A percentile compares a stretch with the other conserved stretches of the same genome.
phyloP scores from a whole-genome alignment of 2,113 vertebrate species.

The Syrmaticus mikado region DNA sequence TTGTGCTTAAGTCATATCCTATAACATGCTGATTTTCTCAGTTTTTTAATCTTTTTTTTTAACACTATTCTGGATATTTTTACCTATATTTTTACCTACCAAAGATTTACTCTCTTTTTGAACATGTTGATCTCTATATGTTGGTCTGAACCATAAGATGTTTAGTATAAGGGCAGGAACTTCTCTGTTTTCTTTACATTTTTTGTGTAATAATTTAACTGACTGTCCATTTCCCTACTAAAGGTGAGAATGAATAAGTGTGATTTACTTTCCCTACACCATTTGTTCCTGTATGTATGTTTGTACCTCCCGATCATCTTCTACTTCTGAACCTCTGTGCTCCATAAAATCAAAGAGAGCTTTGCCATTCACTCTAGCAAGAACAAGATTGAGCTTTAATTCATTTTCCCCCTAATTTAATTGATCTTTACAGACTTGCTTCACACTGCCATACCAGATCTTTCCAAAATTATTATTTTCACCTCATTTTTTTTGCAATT shows the following conservation, averaged over 20 bases:
- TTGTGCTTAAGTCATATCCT: background rate
- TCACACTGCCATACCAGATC: background rate
- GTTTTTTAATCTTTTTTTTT: background rate
- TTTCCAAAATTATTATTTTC: constrained; percentile 5
- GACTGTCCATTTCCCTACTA: background rate
- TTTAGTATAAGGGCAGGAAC: background rate
- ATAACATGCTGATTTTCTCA: background rate
- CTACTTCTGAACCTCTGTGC: background rate
- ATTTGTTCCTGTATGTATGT: background rate
- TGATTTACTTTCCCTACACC: background rate
- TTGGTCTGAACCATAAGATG: background rate
- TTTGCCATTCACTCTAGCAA: background rate
- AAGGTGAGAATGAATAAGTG: background rate
- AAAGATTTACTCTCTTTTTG: background rate
- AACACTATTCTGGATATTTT: background rate
- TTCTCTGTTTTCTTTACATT: background rate
- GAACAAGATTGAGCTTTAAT: background rate
- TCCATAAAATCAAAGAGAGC: background rate
- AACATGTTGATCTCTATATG: background rate
- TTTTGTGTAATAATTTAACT: background rate
- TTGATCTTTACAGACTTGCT: background rate
- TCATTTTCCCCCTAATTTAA: background rate
- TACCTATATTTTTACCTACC: background rate
- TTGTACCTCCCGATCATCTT: background rate
- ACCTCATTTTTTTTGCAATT: background rate